Evolutionary conservation across 2,113 vertebrate genomes (phyloP).

Genomic region (Apistogramma diplotaenia): DNA sequence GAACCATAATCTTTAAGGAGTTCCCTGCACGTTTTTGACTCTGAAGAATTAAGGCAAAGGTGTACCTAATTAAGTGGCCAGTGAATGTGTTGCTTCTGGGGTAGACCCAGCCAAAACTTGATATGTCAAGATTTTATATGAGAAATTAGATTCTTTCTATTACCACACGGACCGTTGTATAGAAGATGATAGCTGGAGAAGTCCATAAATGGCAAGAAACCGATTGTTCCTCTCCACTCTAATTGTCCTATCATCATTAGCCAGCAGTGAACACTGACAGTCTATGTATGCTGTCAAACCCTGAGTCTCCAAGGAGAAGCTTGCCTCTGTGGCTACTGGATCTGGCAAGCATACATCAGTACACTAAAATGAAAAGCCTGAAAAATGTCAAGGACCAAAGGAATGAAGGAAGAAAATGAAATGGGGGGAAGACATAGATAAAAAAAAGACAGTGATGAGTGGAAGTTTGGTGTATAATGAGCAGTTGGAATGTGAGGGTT

Average conservation of each 20-base stretch:
- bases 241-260: constrained; percentile 66
- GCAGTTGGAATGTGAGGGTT: constrained; percentile 66
- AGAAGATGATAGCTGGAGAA: constrained; percentile 29
- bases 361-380: constrained; percentile 62
- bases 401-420: constrained; percentile 43
- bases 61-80: not conserved
- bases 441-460: constrained; percentile 60
- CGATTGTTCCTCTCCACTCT: constrained; percentile 38
- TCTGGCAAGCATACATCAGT: constrained; percentile 64
- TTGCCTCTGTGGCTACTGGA: constrained; percentile 58
- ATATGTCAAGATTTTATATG: not conserved
- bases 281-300: constrained; percentile 69
- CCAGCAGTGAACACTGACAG: constrained; percentile 61
- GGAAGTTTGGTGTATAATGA: constrained; percentile 77
- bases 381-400: constrained; percentile 68
- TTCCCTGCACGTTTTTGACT: not conserved
- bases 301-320: constrained; percentile 58
- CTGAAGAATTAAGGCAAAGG: not conserved
- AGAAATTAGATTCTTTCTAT: constrained; percentile 4
- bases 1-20: not conserved
- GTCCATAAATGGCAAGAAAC: constrained; percentile 54
- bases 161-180: not conserved
- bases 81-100: not conserved
- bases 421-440: constrained; percentile 57
- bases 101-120: not conserved